Conservation (phyloP, 2,113 vertebrate genomes). For the Scortum barcoo region DNA sequence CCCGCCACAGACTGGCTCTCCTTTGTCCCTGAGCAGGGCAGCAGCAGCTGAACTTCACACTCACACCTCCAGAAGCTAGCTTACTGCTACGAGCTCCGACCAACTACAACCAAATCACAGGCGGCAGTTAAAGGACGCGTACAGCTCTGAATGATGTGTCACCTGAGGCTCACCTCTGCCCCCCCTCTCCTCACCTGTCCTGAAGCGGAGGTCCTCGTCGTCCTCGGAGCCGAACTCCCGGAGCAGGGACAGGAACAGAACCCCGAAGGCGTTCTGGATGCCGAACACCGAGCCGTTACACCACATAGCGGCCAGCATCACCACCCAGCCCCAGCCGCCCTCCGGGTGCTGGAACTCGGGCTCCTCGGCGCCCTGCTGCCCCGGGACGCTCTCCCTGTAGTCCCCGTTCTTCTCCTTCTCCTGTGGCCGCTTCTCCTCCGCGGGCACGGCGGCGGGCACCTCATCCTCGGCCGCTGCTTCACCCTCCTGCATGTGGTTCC, state of each 20-base stretch:
- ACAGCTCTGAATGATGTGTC: too few species aligned
- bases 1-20: neutral
- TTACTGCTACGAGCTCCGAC: too few species aligned
- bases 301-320: constrained; percentile 98
- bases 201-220: constrained; percentile 88
- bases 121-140: too few species aligned
- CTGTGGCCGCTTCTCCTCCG: constrained; percentile 19
- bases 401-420: constrained; percentile 64
- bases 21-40: neutral
- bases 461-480: constrained; percentile 12
- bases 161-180: too few species aligned
- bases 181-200: constrained; percentile 89
- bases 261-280: constrained; percentile 95
- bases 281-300: constrained; percentile 97
- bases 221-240: constrained; percentile 85
- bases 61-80: neutral
- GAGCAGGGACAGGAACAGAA: constrained; percentile 91
- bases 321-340: constrained; percentile 97
- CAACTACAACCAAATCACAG: too few species aligned
- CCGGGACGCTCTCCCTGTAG: constrained; percentile 9
- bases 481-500: constrained; percentile 37
- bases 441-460: neutral
- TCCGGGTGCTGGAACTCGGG: constrained; percentile 87
- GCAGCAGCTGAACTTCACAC: neutral
- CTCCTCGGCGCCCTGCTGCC: constrained; percentile 42